Base-by-base conservation (phyloP, 1,140 invertebrate genomes). In the Magallana ariakensis region DNA sequence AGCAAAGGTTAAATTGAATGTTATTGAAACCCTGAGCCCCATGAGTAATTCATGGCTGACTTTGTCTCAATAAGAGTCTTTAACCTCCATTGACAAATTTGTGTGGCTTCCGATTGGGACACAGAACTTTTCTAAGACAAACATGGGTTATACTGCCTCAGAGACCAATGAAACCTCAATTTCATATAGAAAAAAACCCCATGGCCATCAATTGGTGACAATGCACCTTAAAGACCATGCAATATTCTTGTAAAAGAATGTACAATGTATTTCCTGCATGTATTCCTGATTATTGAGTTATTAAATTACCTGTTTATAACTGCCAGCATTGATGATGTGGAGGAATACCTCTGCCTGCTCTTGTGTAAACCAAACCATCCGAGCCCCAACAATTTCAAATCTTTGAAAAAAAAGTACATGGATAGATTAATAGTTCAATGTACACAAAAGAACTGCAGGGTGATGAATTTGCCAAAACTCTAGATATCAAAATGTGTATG, bases 311-410 rank as follows among this genome's bases (percentile, higher is more conserved):
- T 88, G 87, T 86, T 89, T 83, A 81, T 92, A 93, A 66, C 88
- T 91, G 22, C 93, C 93, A 80, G 89, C 89, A 53, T 91, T 82
- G 13, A 89, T 58, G 15, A 92, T 16, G 87, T 91, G 90, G 6
- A 93, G 88, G 60, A 89, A 91, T 19, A 90, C 87, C 85, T 93
- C 88, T 1, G 92, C 91, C 70, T 93, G 93, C 19, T 90, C 86
- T 84, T 91, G 62, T 55, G 89, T 92, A 26, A 93, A 86, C 91
- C 90, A 92, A 15, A 93, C 66, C 90, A 93, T 88, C 54, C 91
- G 84, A 13, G 86, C 86, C 10, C 91, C 93, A 80, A 90, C 86
- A 15, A 93, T 80, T 58, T 91, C 88, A 90, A 92, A 92, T 82
- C 92, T 93, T 83, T 46, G 88, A 88, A 16, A 84, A 89, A 22